phyloP scores from a whole-genome alignment of 2,888 invertebrate species.

The Unio delphinus region DNA sequence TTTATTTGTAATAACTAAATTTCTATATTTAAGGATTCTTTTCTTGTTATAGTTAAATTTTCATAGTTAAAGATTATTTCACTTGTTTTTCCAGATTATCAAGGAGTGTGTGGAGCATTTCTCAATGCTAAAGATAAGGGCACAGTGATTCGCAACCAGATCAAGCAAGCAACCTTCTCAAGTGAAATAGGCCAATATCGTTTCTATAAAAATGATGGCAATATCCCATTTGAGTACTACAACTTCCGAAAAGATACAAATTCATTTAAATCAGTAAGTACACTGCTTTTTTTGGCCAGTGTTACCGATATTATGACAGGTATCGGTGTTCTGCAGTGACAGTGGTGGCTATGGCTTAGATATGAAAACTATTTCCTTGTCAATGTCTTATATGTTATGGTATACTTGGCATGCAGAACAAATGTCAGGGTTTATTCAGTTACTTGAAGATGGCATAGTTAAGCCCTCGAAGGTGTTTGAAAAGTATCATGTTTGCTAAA shows the following conservation, averaged over 20 bases:
- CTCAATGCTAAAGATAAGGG: conserved; percentile 44
- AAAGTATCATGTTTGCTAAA: no score
- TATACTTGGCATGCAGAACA: no score
- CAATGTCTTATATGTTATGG: no score
- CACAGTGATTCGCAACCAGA: conserved; percentile 42
- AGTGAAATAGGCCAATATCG: conserved; percentile 28
- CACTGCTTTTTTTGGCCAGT: not conserved
- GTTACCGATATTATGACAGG: no score
- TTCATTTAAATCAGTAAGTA: not conserved
- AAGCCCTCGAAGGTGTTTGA: no score
- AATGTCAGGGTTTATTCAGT: no score
- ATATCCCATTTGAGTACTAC: conserved; percentile 44
- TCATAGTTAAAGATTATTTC: not conserved
- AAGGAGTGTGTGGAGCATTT: conserved; percentile 52
- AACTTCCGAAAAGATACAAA: conserved; percentile 24
- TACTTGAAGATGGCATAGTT: no score
- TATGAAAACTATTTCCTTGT: no score
- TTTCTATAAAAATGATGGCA: conserved; percentile 38
- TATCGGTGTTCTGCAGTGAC: no score
- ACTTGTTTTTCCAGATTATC: conserved; percentile 20
- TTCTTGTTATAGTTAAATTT: not conserved
- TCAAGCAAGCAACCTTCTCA: conserved; percentile 36
- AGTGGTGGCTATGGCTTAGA: no score
- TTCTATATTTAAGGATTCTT: no score
- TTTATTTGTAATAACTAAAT: not conserved